Conservation (phyloP, 2,797 vertebrate genomes). For the Urocyon cinereoargenteus region DNA sequence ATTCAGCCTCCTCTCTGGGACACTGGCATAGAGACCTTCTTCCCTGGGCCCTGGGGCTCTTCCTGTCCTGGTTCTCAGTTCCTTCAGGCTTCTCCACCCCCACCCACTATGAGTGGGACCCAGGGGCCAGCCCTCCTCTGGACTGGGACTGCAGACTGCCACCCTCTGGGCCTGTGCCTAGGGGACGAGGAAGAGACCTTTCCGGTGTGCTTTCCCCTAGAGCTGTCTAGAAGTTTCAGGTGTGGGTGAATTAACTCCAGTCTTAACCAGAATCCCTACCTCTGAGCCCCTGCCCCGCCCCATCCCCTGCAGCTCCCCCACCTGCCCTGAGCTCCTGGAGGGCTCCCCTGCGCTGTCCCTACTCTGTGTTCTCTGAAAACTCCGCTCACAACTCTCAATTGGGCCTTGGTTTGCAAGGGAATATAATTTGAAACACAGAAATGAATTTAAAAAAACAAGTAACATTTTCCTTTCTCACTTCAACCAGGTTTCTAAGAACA, state of each 20-base stretch:
- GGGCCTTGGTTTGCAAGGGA: not conserved
- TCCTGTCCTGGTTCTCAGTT: not conserved
- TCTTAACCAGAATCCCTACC: not conserved
- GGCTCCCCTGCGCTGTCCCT: accelerated
- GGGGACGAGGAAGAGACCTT: not conserved
- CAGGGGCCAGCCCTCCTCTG: not conserved
- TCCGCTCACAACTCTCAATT: not conserved
- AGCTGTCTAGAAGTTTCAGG: not conserved
- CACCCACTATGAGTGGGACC: not conserved
- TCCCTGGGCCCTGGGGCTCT: not conserved
- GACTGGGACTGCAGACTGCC: not conserved
- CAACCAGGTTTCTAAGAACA: not conserved
- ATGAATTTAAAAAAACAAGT: not conserved
- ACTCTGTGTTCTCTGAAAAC: not conserved
- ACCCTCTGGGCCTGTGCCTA: too few species aligned
- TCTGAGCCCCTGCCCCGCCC: too few species aligned
- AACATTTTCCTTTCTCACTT: not conserved
- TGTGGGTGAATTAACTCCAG: not conserved
- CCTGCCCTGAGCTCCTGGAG: not conserved
- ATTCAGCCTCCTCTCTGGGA: not conserved
- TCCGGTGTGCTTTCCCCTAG: not conserved
- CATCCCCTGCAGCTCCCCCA: not conserved
- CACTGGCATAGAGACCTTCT: not conserved
- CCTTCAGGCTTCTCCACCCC: not conserved
- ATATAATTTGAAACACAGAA: not conserved